A percentile compares a stretch with the other conserved stretches of the same genome.
phyloP scores from a whole-genome alignment of 2,113 vertebrate species.

The Mus spicilegus region DNA sequence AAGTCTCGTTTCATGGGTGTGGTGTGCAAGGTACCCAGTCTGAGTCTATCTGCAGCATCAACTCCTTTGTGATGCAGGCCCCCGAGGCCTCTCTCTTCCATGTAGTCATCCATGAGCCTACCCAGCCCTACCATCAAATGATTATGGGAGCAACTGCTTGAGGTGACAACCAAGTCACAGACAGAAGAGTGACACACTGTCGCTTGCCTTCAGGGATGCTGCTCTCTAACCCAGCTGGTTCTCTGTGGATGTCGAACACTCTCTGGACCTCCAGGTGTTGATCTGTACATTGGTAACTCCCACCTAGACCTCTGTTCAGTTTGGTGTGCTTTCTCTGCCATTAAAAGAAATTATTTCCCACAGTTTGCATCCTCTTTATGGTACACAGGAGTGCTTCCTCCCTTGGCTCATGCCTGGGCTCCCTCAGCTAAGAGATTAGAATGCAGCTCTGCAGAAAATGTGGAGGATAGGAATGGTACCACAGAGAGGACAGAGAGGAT shows the following conservation, averaged over 20 bases:
- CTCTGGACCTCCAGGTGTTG: conserved; percentile 21
- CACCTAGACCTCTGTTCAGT: conserved; percentile 58
- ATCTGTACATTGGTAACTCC: not conserved
- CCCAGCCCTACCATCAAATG: conserved; percentile 51
- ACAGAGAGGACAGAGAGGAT: not conserved
- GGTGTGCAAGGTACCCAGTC: conserved; percentile 47
- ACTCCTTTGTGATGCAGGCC: not conserved
- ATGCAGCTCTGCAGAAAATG: not conserved
- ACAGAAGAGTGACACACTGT: not conserved
- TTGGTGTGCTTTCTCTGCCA: conserved; percentile 79
- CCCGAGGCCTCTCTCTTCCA: conserved; percentile 54
- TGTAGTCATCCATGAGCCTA: conserved; percentile 68
- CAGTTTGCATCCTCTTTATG: not conserved
- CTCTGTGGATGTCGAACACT: conserved; percentile 26
- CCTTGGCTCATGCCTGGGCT: not conserved
- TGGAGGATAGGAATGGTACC: fast-evolving
- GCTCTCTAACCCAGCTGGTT: conserved; percentile 1
- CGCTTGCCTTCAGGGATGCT: conserved; percentile 40
- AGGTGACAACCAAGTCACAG: not conserved
- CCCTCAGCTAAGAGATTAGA: not conserved
- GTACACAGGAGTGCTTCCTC: not conserved
- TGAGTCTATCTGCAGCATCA: not conserved
- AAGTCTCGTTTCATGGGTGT: conserved; percentile 50
- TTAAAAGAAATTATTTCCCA: conserved; percentile 79
- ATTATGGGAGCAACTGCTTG: conserved; percentile 54